These are phyloP conservation scores for Drosophila lacteicornis DNA, from an alignment of 1,140 invertebrate genomes.

Conservation along the genomic window DNA sequence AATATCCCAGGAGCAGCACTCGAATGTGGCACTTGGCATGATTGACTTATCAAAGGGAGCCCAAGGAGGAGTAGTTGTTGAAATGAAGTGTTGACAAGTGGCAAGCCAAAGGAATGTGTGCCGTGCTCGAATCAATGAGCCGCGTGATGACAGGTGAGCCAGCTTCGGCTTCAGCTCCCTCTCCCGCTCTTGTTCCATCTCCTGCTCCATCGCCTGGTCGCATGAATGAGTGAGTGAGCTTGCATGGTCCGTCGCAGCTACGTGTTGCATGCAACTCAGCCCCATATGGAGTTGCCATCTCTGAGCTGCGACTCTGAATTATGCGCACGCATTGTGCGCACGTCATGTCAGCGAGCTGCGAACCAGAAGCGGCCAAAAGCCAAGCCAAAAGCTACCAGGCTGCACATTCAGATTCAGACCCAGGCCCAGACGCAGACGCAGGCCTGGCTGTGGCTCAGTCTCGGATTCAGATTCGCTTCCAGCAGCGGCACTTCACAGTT, in stretches of 20 bases:
- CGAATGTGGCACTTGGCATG: constrained; percentile 80
- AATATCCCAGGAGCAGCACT: constrained; percentile 58
- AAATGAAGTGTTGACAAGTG: constrained; percentile 81
- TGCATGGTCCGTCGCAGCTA: constrained; percentile 34
- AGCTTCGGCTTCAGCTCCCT: neutral
- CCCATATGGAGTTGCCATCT: constrained; percentile 31
- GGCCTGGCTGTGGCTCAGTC: constrained; percentile 1
- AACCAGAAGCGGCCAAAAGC: constrained; percentile 33
- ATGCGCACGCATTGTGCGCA: constrained; percentile 83
- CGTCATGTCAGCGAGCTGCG: constrained; percentile 65
- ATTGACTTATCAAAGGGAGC: constrained; percentile 83
- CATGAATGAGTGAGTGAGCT: constrained; percentile 77
- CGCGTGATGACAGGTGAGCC: constrained; percentile 58
- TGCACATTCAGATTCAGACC: constrained; percentile 43
- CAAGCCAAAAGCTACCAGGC: constrained; percentile 30
- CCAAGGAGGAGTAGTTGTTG: constrained; percentile 52
- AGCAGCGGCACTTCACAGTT: constrained; percentile 65
- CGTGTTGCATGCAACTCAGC: constrained; percentile 73
- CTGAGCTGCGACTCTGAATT: constrained; percentile 61
- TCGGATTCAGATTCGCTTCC: constrained; percentile 42
- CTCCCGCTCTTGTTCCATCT: neutral
- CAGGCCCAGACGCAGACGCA: constrained; percentile 13
- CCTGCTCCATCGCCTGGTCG: constrained; percentile 8
- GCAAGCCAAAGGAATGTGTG: constrained; percentile 79
- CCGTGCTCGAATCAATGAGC: constrained; percentile 76